Conservation (phyloP, 2,113 vertebrate species). For the Tauraco erythrolophus region DNA sequence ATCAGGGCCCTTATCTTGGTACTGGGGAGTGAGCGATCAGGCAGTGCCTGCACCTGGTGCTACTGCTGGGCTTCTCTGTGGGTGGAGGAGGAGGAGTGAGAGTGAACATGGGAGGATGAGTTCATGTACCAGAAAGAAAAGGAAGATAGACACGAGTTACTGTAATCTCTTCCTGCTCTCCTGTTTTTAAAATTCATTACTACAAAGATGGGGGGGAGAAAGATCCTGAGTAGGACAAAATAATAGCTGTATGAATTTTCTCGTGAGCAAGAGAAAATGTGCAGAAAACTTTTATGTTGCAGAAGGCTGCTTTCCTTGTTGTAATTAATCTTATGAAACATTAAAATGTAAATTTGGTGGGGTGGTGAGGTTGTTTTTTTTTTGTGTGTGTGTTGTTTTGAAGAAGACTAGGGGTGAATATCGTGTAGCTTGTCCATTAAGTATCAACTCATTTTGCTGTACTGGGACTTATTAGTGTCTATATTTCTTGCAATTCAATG, state of each 20-base stretch:
- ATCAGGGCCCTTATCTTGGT: not conserved
- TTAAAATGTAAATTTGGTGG: not conserved
- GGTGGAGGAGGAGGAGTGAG: not conserved
- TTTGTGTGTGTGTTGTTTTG: not conserved
- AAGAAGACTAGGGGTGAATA: not conserved
- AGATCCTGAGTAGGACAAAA: not conserved
- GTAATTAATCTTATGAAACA: not conserved
- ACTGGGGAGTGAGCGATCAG: not conserved
- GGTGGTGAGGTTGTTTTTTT: fast-evolving
- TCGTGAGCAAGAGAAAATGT: not conserved
- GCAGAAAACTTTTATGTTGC: not conserved
- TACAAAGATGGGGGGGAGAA: not conserved
- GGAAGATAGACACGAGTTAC: not conserved
- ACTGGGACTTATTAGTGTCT: not conserved
- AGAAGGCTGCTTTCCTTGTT: not conserved
- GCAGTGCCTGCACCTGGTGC: too few species aligned
- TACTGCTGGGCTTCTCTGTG: not conserved
- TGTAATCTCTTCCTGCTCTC: not conserved
- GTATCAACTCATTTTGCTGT: not conserved
- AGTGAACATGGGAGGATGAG: not conserved
- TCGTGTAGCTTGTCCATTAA: not conserved
- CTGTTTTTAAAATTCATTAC: not conserved
- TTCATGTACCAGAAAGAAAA: not conserved
- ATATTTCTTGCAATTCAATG: not conserved
- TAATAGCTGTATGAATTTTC: not conserved